phyloP scores from a whole-genome alignment of 2,113 vertebrate genomes.

The cattle (Bos taurus) region ARS-UCD2.0 NC_037347.1:16037501-16038000 shows the following conservation, averaged over 20 bases:
- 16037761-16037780: background rate
- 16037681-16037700: background rate
- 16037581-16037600: background rate
- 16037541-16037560: background rate
- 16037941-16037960: no score
- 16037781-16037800: background rate
- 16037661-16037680: background rate
- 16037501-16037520: background rate
- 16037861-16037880: background rate
- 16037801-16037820: background rate
- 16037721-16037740: background rate
- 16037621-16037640: background rate
- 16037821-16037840: background rate
- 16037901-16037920: no score
- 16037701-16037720: background rate
- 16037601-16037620: background rate
- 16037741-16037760: background rate
- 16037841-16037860: background rate
- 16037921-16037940: no score
- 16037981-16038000: no score
- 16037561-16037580: background rate
- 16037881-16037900: background rate
- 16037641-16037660: background rate
- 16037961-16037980: accelerated
- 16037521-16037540: background rate